Conservation (phyloP, 2,113 vertebrate species). For the Pampusana beccarii region DNA sequence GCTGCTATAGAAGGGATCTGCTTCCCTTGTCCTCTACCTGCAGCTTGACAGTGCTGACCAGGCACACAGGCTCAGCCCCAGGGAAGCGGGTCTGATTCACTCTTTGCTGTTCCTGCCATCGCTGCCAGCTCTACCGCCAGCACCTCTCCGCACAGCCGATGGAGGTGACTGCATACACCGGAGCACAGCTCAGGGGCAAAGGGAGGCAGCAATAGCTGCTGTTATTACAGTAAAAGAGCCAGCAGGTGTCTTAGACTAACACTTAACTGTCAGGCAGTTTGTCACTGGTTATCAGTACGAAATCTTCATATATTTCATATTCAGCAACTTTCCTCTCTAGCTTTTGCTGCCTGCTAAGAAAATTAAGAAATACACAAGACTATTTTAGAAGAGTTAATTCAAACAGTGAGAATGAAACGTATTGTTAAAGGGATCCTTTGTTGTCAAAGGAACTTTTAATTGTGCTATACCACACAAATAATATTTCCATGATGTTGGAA, state of each 20-base stretch:
- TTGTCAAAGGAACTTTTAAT: background rate
- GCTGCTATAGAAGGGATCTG: background rate
- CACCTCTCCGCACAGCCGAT: background rate
- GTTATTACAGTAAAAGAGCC: background rate
- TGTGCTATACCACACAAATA: background rate
- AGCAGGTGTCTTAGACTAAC: background rate
- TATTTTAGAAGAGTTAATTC: background rate
- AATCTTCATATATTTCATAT: slow-evolving; percentile 75
- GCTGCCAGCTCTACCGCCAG: background rate
- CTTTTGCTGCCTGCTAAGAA: slow-evolving; percentile 64
- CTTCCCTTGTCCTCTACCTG: background rate
- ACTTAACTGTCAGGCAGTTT: slow-evolving; percentile 73
- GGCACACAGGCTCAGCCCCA: background rate
- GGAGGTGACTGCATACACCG: background rate
- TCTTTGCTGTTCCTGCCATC: background rate
- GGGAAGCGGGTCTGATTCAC: background rate
- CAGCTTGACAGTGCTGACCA: background rate
- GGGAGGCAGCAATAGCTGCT: background rate
- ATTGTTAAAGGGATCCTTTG: background rate
- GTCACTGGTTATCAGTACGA: slow-evolving; percentile 74
- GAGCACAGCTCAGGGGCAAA: background rate
- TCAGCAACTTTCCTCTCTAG: slow-evolving; percentile 72
- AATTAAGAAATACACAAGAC: background rate
- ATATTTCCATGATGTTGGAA: background rate
- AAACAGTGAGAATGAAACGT: background rate